Base-by-base conservation (phyloP, 53 echinoderm and acorn worm genomes). In the Zoroaster sp. region DNA sequence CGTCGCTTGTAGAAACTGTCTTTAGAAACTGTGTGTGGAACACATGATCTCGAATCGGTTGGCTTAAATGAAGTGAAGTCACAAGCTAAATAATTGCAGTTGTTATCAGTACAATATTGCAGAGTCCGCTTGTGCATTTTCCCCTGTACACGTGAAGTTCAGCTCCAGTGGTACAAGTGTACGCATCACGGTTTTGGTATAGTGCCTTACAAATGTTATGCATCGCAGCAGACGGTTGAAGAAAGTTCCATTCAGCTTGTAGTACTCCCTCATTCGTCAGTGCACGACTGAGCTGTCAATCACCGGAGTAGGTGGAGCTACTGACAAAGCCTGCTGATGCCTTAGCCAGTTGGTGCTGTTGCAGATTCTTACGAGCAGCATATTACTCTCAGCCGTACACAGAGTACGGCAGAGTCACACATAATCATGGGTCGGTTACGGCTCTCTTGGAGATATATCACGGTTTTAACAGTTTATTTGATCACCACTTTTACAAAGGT, bases 401-500 rank as follows among this genome's bases (percentile, higher is more conserved):
- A 59, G 91, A 87, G 91, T 87, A 54, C 69, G 82, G 90, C 90
- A 89, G 37, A 88, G 82, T 72, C 72, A 89, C 82, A 80, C 71
- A 89, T 69, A 72, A 89, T 82, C 72, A 96, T 96, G 96, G 96
- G 93, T 92, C 90, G 91, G 88, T 78, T 91, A 86, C 91, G 91
- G 89, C 91, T 96, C 91, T 94, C 91, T 65, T 96, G 96, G 94
- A 96, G 92, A 90, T 90, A 94, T 94, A 91, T 92, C 86, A 91
- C 91, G 91, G 88, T 96, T 89, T 94, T 92, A 87, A 88, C 93
- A 89, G 93, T 96, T 78, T 91, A 94, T 35, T 91, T 92, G 74
- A 94, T 90, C 80, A 88, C 88, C 67, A 82, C 94, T 92, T 91
- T 94, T 80, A 89, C 91, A 66, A 94, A 96, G 96, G 96, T 96